phyloP scores from a whole-genome alignment of 2,797 vertebrate species.

The Avahi laniger region DNA sequence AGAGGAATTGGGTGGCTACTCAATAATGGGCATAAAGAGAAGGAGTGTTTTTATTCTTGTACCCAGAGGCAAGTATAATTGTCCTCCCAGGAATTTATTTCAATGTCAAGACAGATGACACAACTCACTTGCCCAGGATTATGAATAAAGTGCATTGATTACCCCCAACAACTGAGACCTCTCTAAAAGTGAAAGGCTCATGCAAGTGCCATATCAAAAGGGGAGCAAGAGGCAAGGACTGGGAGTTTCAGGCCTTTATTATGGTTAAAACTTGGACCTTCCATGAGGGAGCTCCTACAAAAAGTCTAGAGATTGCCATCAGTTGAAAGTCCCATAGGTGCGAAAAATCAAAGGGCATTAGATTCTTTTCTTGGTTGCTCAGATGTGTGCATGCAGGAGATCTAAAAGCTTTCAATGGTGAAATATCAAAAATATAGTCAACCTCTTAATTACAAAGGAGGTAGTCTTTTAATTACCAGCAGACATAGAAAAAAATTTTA shows the following conservation, averaged over 20 bases:
- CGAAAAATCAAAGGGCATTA: not conserved
- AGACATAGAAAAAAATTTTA: not conserved
- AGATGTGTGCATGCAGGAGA: not conserved
- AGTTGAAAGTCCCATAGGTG: not conserved
- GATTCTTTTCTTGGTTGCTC: not conserved
- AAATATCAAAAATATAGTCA: not conserved
- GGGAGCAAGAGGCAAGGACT: not conserved
- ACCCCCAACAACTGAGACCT: not conserved
- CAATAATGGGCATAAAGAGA: not conserved
- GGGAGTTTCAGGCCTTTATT: not conserved
- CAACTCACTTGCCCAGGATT: not conserved
- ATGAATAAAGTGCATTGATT: not conserved
- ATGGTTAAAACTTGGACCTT: too few relatives aligned
- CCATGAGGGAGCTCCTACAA: not conserved
- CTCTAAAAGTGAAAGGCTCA: not conserved
- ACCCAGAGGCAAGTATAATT: not conserved
- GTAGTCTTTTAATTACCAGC: not conserved
- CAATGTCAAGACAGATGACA: not conserved
- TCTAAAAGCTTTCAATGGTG: not conserved
- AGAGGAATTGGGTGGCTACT: not conserved
- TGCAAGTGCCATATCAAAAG: not conserved
- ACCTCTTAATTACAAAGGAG: not conserved
- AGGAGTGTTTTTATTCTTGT: not conserved
- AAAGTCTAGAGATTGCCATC: not conserved
- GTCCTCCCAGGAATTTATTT: not conserved